These are phyloP conservation scores for Automeris io DNA, from an alignment of 2,888 invertebrate genomes.

Conservation along the genomic window DNA sequence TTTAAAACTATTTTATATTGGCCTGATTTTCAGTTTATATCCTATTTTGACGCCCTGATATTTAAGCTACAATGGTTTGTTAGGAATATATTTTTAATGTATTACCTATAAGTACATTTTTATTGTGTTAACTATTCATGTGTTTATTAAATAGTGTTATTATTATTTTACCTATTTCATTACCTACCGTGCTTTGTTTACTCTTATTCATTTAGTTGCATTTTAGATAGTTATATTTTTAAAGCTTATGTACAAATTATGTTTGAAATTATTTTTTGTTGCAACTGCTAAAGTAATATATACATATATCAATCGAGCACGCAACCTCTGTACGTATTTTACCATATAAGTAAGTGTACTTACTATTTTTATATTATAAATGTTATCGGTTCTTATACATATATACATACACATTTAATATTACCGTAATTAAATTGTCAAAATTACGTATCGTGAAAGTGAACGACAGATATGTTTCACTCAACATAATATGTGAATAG, in stretches of 20 bases:
- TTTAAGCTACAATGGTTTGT: conserved; percentile 26
- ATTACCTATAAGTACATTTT: conserved; percentile 23
- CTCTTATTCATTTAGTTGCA: not conserved
- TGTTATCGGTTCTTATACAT: conserved; percentile 11
- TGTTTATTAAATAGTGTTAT: conserved; percentile 10
- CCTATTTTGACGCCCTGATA: conserved; percentile 68
- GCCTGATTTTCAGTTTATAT: conserved; percentile 27
- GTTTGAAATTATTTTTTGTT: conserved; percentile 11
- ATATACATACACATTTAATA: conserved; percentile 3
- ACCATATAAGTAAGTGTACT: not conserved
- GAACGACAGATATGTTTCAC: conserved; percentile 20
- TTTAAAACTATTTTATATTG: conserved; percentile 25
- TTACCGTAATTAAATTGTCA: not conserved
- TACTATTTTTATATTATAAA: not conserved
- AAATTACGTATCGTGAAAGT: not conserved
- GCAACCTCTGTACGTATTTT: not conserved
- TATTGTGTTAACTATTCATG: conserved; percentile 17
- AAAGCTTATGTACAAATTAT: not conserved
- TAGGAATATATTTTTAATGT: conserved; percentile 19
- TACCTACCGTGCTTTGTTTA: not conserved
- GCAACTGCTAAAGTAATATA: conserved; percentile 14
- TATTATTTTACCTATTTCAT: not conserved
- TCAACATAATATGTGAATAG: conserved; percentile 70
- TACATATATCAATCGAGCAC: conserved; percentile 11
- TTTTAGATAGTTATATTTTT: not conserved